phyloP scores from a whole-genome alignment of 2,888 invertebrate genomes.

The Cantharis flavilabris region DNA sequence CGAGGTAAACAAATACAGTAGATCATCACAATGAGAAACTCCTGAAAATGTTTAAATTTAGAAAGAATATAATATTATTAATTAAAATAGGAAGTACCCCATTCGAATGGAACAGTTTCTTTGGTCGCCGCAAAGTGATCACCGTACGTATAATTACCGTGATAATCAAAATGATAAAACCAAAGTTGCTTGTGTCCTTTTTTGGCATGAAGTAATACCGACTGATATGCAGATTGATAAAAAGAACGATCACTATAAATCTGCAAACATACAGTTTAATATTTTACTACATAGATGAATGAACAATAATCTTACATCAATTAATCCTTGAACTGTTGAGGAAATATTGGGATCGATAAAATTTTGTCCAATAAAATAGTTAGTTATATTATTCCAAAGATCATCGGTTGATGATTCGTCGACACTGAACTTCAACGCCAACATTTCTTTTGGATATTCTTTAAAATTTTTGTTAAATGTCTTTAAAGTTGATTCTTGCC shows the following conservation, averaged over 20 bases:
- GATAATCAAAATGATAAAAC: conserved; percentile 58
- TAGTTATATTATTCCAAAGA: conserved; percentile 30
- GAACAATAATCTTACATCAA: conserved; percentile 40
- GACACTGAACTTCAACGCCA: conserved; percentile 37
- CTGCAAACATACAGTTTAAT: conserved; percentile 41
- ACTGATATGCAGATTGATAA: conserved; percentile 55
- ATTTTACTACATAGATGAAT: too few relatives aligned
- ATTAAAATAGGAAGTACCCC: conserved; percentile 39
- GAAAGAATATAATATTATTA: too few relatives aligned
- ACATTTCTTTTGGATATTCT: conserved; percentile 35
- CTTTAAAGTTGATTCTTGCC: conserved; percentile 34
- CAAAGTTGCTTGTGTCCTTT: conserved; percentile 53
- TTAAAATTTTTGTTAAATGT: conserved; percentile 42
- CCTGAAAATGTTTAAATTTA: conserved; percentile 39
- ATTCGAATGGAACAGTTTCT: conserved; percentile 42
- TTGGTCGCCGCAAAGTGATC: conserved; percentile 52
- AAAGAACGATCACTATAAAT: conserved; percentile 59
- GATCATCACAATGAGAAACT: conserved; percentile 60
- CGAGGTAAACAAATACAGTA: conserved; percentile 58
- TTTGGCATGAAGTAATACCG: conserved; percentile 45
- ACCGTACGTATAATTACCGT: conserved; percentile 55
- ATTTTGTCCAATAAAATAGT: conserved; percentile 40
- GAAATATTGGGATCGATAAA: conserved; percentile 34
- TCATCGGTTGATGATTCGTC: not conserved
- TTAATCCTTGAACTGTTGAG: conserved; percentile 42